Conservation (phyloP, 2,888 invertebrate species). For the Mythimna impura region DNA sequence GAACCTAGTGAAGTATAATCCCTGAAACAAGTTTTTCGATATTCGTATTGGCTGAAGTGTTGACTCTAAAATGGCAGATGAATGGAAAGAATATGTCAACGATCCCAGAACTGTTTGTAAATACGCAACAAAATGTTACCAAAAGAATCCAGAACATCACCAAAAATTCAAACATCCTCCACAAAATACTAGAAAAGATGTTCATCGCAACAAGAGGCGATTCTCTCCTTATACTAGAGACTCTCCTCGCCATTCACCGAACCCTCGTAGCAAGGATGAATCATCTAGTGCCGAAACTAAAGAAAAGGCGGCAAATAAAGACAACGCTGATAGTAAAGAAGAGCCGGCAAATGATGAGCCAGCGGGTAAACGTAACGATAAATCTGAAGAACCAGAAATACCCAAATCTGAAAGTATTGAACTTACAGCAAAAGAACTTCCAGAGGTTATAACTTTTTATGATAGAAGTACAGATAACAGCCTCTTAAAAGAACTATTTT, state of each 20-base stretch:
- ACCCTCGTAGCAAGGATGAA: slow-evolving; percentile 12
- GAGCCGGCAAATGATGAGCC: not conserved
- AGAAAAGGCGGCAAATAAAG: slow-evolving; percentile 10
- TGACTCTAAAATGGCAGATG: slow-evolving; percentile 77
- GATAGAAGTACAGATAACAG: slow-evolving; percentile 85
- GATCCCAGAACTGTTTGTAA: slow-evolving; percentile 92
- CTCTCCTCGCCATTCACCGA: slow-evolving; percentile 28
- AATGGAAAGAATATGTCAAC: slow-evolving; percentile 78
- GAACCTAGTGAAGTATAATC: too few species aligned
- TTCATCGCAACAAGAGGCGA: slow-evolving; percentile 67
- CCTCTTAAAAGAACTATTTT: slow-evolving; percentile 93
- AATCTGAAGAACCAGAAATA: not conserved
- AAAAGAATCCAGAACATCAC: slow-evolving; percentile 94
- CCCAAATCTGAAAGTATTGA: not conserved
- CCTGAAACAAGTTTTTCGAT: not conserved
- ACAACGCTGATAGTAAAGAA: not conserved
- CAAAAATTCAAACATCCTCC: slow-evolving; percentile 94
- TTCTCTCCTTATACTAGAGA: slow-evolving; percentile 72
- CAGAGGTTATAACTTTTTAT: slow-evolving; percentile 77
- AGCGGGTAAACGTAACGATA: not conserved
- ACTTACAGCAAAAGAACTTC: slow-evolving; percentile 64
- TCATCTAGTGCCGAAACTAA: slow-evolving; percentile 6
- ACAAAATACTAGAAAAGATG: slow-evolving; percentile 71
- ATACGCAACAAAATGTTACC: slow-evolving; percentile 95
- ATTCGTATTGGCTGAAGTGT: not conserved